Evolutionary conservation across 2,113 vertebrate species (phyloP).

Genomic region (Nerophis ophidion): DNA sequence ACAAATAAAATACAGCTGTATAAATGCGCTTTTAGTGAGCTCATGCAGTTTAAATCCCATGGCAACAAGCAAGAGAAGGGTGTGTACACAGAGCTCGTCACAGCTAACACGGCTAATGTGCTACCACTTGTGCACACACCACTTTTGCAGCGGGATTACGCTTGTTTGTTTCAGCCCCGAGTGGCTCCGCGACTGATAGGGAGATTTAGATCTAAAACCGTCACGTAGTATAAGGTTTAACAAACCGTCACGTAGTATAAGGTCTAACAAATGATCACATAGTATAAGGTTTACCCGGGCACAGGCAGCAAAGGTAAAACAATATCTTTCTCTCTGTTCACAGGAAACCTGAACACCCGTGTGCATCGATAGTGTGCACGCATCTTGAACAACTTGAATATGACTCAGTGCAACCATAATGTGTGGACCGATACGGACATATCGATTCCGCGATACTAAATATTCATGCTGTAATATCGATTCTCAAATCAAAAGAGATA

Average conservation of each 20-base stretch:
- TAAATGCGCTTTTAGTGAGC: constrained; percentile 25
- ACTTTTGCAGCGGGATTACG: constrained; percentile 22
- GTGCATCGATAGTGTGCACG: not conserved
- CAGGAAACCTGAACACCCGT: constrained; percentile 33
- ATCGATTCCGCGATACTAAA: too few species aligned
- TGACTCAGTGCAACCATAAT: not conserved
- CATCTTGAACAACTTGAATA: not conserved
- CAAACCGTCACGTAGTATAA: constrained; percentile 30
- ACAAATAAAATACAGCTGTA: constrained; percentile 47
- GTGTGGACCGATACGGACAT: too few species aligned
- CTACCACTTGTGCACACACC: constrained; percentile 22
- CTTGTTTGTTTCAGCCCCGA: constrained; percentile 4
- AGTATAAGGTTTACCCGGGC: constrained; percentile 23
- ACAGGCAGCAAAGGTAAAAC: constrained; percentile 44
- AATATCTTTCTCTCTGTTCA: constrained; percentile 30
- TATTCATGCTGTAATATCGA: too few species aligned
- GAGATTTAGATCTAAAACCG: constrained; percentile 40
- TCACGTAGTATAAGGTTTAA: constrained; percentile 5
- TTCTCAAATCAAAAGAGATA: too few species aligned
- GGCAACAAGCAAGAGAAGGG: constrained; percentile 14
- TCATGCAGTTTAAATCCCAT: constrained; percentile 23
- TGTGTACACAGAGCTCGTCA: constrained; percentile 7
- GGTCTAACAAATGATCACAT: constrained; percentile 39
- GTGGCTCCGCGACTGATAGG: not conserved
- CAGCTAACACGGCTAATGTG: constrained; percentile 25